Evolutionary conservation across 92 coral and sea anemone species (phyloP), one percentile per base, ranked within the genome.

Genomic region (Paramuricea clavata): DNA sequence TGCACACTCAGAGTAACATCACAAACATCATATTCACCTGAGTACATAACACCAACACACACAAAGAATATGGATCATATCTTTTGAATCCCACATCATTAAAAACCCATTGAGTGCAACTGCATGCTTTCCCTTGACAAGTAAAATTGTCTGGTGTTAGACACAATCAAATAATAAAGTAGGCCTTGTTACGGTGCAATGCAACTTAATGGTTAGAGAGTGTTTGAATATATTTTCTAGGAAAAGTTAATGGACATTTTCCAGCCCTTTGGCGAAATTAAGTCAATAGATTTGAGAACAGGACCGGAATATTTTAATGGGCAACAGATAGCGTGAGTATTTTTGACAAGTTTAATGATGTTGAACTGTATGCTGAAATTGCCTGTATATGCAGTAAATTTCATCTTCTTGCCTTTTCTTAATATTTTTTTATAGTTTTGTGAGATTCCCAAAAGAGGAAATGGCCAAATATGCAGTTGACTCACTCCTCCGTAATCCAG

Each of bases 181-280:
- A n/a, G n/a, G n/a, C n/a, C n/a, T n/a, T n/a, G n/a, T n/a, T n/a
- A n/a, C n/a, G n/a, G n/a, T n/a, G n/a, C n/a, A n/a, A n/a, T n/a
- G n/a, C n/a, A n/a, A n/a, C n/a, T n/a, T n/a, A n/a, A n/a, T n/a
- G n/a, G n/a, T n/a, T n/a, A n/a, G n/a, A n/a, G n/a, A n/a, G n/a
- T n/a, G n/a, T n/a, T n/a, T n/a, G n/a, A n/a, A n/a, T n/a, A n/a
- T n/a, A n/a, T 76, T 76, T 54, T 49, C 7, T 49, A 76, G 82
- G 82, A 76, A 30, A 76, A 76, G 0, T 10, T 76, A n/a, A 17
- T 30, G 67, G 43, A 76, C 3, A 49, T 76, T 22, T 76, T 76
- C 32, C 30, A n/a, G 50, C 82, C 82, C 12, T 76, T 49, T 54
- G 82, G 82, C 0, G 82, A 76, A 19, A 76, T 76, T 30, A 76